Evolutionary conservation across 2,797 vertebrate genomes (phyloP).

Genomic region (Crotalus adamanteus): DNA sequence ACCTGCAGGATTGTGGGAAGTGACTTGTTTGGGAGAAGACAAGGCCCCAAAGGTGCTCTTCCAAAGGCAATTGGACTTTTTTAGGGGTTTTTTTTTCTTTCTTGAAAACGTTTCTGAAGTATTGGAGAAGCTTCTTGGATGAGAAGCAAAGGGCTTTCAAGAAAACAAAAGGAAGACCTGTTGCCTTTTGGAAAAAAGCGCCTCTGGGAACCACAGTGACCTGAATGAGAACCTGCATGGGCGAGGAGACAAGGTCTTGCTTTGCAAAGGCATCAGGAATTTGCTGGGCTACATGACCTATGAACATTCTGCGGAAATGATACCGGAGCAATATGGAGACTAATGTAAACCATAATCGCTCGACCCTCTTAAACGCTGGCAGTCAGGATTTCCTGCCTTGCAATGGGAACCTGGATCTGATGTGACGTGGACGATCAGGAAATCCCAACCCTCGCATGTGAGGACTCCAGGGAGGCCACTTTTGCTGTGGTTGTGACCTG

Average conservation of each 20-base stretch:
- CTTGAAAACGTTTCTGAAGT: background rate
- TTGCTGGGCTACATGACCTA: conserved; percentile 41
- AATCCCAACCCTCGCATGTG: conserved; percentile 4
- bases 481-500: conserved; percentile 16
- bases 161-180: background rate
- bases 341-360: conserved; percentile 43
- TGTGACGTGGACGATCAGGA: background rate
- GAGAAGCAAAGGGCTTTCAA: background rate
- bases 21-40: conserved; percentile 22
- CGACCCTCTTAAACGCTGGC: conserved; percentile 38
- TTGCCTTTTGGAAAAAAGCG: background rate
- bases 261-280: conserved; percentile 47
- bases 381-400: conserved; percentile 37
- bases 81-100: background rate
- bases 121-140: background rate
- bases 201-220: background rate
- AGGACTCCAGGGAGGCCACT: background rate
- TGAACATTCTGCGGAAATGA: conserved; percentile 58
- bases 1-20: conserved; percentile 17
- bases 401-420: background rate
- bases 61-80: background rate
- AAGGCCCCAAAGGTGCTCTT: background rate
- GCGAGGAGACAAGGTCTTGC: background rate
- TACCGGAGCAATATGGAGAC: conserved; percentile 42
- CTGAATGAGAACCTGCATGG: background rate